These are phyloP conservation scores for Aphodius granarius DNA, from an alignment of 2,888 invertebrate genomes.

Conservation along the genomic window DNA sequence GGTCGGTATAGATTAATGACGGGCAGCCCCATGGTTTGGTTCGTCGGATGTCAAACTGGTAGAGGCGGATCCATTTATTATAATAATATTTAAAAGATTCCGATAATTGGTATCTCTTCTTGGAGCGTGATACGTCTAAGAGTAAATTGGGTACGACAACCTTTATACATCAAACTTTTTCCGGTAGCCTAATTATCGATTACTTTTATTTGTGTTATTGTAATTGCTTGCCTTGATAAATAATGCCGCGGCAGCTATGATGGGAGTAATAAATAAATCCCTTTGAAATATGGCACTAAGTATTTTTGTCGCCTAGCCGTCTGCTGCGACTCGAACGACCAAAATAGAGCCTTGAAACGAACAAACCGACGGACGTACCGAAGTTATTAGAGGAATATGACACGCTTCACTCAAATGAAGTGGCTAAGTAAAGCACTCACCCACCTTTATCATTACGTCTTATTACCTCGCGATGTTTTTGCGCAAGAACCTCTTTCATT, in stretches of 20 bases:
- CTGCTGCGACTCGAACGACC: not conserved
- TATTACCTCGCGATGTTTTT: not conserved
- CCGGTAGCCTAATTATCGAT: not conserved
- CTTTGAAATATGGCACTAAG: not conserved
- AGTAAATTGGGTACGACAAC: not conserved
- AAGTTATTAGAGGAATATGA: not conserved
- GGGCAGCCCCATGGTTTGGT: not conserved
- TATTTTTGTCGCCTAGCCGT: not conserved
- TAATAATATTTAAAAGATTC: not conserved
- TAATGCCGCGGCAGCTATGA: not conserved
- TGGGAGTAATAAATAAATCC: not conserved
- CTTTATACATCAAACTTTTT: not conserved
- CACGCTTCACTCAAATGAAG: not conserved
- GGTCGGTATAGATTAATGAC: not conserved
- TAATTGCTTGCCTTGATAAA: not conserved
- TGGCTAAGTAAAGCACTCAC: not conserved
- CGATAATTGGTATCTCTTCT: not conserved
- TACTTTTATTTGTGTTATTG: not conserved
- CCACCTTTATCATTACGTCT: not conserved
- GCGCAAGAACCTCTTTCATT: not conserved
- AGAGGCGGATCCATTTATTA: not conserved
- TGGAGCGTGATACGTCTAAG: not conserved
- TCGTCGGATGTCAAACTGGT: not conserved
- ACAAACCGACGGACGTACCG: not conserved
- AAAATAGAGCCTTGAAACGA: not conserved